Base-by-base conservation (phyloP, 35 echinoderm and acorn worm genomes). In the Hemicentrotus pulcherrimus region DNA sequence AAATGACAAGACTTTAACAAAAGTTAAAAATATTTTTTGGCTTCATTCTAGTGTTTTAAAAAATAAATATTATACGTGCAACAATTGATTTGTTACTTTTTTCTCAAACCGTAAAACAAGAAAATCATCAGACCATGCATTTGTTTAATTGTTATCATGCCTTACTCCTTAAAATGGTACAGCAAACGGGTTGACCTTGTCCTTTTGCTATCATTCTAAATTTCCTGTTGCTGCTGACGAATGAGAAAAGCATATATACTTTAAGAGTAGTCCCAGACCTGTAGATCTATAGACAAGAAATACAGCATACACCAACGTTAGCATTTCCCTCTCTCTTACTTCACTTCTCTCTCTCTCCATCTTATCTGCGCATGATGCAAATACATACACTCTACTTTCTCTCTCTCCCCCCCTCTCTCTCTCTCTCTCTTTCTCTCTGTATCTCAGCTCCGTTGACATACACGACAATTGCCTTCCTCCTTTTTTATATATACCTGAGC, bases 401-500 rank as follows among this genome's bases (percentile, higher is more conserved):
- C 65, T n/a, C 4, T 28, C 22, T 24, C 65, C 8, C 24, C 9
- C 28, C 9, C 28, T n/a, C 65, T 78, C 19, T 41, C 35, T 41
- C 35, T 41, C 19, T 8, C 65, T 78, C 24, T 59, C 52, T 59
- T 9, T 14, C 65, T 78, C 28, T 78, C 65, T 28, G 7, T 78
- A 15, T 78, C 65, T 78, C 65, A 78, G 65, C 24, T 78, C n/a
- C 65, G 65, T 78, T 78, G 65, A 78, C 65, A 78, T 78, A 78
- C 65, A 78, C 28, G 65, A 78, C 65, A 78, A 78, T 78, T 78
- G 65, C 65, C 65, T 78, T 55, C 65, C 65, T 78, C 65, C 65
- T 78, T 78, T 78, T 55, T 78, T 78, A n/a, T n/a, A 78, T 78
- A 78, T 78, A 78, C 65, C 65, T 78, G 65, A n/a, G 65, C 65